These are phyloP conservation scores for Nothocercus julius DNA, from an alignment of 2,113 vertebrate genomes.

Conservation along the genomic window DNA sequence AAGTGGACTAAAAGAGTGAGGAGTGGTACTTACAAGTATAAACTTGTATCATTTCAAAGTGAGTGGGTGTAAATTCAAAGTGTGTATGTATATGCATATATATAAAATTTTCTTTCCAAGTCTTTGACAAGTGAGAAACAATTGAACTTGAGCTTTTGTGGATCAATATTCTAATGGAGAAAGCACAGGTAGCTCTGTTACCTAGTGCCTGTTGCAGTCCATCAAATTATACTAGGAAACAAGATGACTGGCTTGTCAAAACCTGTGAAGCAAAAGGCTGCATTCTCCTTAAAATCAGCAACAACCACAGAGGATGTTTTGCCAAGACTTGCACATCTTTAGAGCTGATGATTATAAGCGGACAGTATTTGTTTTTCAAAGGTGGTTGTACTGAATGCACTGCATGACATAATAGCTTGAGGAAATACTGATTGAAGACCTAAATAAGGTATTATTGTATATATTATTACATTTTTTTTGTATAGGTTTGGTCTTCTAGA, in stretches of 20 bases:
- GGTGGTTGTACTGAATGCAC: background rate
- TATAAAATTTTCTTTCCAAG: background rate
- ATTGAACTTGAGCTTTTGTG: background rate
- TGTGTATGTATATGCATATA: accelerated
- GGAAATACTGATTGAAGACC: background rate
- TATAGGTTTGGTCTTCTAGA: background rate
- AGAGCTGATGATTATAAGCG: background rate
- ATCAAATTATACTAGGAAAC: background rate
- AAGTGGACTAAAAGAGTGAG: background rate
- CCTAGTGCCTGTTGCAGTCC: background rate
- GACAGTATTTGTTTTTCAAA: background rate
- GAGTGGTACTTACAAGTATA: background rate
- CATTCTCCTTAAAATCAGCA: background rate
- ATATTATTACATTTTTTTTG: background rate
- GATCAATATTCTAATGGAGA: background rate
- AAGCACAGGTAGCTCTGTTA: background rate
- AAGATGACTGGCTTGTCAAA: background rate
- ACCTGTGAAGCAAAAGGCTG: background rate
- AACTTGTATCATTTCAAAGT: background rate
- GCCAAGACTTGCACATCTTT: background rate
- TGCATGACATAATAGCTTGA: background rate
- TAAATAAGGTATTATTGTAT: background rate
- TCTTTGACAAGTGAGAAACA: background rate
- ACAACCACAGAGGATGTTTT: background rate
- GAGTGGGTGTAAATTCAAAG: accelerated